phyloP scores from a whole-genome alignment of 1,140 invertebrate genomes.

The Drosophila arawakana region DNA sequence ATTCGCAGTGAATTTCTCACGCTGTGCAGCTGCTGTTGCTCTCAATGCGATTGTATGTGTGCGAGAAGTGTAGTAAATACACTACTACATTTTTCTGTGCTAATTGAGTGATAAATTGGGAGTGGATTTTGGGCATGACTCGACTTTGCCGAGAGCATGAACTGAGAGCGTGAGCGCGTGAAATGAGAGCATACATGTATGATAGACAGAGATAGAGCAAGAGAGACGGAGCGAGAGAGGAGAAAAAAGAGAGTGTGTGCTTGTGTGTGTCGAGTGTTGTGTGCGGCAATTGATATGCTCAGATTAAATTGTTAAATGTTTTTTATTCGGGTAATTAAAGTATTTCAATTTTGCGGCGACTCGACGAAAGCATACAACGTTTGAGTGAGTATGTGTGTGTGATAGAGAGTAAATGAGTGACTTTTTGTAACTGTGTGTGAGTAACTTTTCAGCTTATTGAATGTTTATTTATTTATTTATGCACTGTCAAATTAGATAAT shows the following conservation, averaged over 20 bases:
- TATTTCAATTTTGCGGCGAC: constrained; percentile 72
- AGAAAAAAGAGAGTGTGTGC: constrained; percentile 24
- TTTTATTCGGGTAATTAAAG: constrained; percentile 83
- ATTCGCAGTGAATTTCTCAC: constrained; percentile 76
- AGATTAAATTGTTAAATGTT: constrained; percentile 84
- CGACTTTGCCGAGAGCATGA: constrained; percentile 59
- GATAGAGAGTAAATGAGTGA: neutral
- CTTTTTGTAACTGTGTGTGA: neutral
- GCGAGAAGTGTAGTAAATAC: constrained; percentile 82
- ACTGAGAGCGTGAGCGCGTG: constrained; percentile 49
- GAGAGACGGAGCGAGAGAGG: constrained; percentile 12
- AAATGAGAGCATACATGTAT: constrained; percentile 40
- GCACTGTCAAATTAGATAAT: constrained; percentile 28
- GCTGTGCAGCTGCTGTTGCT: constrained; percentile 66
- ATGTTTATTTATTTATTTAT: constrained; percentile 44
- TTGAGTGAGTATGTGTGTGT: constrained; percentile 7
- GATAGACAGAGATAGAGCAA: constrained; percentile 2
- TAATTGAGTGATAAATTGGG: constrained; percentile 84
- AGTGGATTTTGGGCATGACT: constrained; percentile 75
- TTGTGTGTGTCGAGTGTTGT: constrained; percentile 50
- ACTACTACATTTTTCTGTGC: constrained; percentile 84
- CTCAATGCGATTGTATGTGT: constrained; percentile 27
- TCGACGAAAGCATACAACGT: constrained; percentile 30
- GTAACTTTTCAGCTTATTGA: constrained; percentile 28
- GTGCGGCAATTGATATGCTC: constrained; percentile 81